phyloP scores from a whole-genome alignment of 2,888 invertebrate genomes.

The Hydraecia micacea region DNA sequence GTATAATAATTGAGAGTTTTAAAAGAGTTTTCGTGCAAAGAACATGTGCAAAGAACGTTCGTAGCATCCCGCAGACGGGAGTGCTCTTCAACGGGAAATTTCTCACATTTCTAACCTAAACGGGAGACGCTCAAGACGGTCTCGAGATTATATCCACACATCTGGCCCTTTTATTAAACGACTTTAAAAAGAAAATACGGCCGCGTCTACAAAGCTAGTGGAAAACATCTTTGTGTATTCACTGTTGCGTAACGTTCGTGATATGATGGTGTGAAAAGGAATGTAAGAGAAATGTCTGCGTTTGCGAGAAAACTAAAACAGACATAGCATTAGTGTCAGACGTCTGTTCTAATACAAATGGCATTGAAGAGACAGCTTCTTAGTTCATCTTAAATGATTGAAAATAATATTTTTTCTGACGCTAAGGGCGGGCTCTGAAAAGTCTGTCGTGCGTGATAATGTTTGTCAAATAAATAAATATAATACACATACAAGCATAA shows the following conservation, averaged over 20 bases:
- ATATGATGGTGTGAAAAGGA: constrained; percentile 34
- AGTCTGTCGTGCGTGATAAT: background rate
- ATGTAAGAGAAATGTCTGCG: constrained; percentile 34
- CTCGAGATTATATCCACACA: constrained; percentile 73
- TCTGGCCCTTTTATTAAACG: constrained; percentile 71
- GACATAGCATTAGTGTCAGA: constrained; percentile 19
- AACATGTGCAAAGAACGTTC: constrained; percentile 71
- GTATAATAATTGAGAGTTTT: constrained; percentile 70
- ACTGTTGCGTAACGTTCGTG: constrained; percentile 57
- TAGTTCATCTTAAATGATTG: constrained; percentile 2
- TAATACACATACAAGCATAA: background rate
- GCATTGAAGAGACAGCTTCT: constrained; percentile 1
- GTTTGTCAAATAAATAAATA: background rate
- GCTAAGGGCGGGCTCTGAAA: background rate
- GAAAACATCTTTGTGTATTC: constrained; percentile 58
- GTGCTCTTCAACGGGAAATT: constrained; percentile 73
- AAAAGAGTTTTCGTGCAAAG: constrained; percentile 72
- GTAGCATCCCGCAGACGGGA: constrained; percentile 66
- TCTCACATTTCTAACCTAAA: constrained; percentile 76
- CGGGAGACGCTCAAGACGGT: constrained; percentile 69
- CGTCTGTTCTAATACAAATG: constrained; percentile 3
- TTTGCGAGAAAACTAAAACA: constrained; percentile 26
- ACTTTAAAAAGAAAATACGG: constrained; percentile 69
- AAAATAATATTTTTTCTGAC: constrained; percentile 4
- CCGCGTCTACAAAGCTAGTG: constrained; percentile 64